A percentile compares a stretch with the other conserved stretches of the same genome.
Conservation (phyloP, 1,140 invertebrate species). For the Orchestia grillus region DNA sequence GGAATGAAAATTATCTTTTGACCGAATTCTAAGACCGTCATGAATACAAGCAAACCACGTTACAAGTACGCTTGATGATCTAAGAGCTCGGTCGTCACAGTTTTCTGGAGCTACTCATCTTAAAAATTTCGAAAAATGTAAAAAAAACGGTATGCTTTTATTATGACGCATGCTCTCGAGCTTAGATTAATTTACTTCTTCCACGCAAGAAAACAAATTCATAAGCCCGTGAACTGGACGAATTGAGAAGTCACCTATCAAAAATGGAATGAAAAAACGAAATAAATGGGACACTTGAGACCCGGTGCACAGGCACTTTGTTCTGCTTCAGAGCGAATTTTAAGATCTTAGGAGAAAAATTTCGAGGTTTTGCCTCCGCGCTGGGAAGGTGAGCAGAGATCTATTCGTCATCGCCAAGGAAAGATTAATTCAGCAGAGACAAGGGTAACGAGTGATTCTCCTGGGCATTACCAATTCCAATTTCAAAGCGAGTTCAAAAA, state of each 20-base stretch:
- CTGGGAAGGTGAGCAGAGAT: neutral
- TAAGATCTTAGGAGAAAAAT: neutral
- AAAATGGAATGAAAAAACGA: neutral
- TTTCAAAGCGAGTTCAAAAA: neutral
- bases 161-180: neutral
- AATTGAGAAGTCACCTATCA: neutral
- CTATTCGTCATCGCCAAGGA: neutral
- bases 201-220: neutral
- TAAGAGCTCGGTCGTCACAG: neutral
- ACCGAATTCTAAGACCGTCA: neutral
- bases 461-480: neutral
- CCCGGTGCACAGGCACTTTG: neutral
- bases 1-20: neutral
- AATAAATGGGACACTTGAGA: conserved; percentile 28
- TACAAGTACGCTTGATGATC: neutral
- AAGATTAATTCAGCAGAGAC: neutral
- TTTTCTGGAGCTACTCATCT: neutral
- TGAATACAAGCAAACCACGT: neutral
- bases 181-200: neutral
- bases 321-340: neutral
- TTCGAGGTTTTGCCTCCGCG: neutral
- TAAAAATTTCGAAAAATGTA: neutral
- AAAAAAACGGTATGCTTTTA: neutral
- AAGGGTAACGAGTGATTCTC: neutral
- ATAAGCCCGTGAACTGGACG: neutral